These are phyloP conservation scores for Drosophila putrida DNA, from an alignment of 2,888 invertebrate genomes.

Conservation along the genomic window DNA sequence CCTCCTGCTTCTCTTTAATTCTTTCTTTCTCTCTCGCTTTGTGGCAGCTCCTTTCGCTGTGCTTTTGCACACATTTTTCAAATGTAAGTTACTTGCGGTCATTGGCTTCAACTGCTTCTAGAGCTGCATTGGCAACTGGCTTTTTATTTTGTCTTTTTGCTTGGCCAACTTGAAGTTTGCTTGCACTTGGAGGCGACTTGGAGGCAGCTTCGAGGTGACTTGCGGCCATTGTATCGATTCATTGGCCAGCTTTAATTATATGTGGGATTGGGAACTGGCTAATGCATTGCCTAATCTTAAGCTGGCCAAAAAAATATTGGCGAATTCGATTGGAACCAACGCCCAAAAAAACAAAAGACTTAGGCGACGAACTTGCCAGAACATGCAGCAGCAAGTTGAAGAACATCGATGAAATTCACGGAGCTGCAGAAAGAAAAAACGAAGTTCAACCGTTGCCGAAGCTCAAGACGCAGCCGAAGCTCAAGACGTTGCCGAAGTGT, in stretches of 20 bases:
- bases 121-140: conserved; percentile 65
- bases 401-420: neutral
- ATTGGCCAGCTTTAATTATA: conserved; percentile 34
- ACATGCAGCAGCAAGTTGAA: conserved; percentile 34
- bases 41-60: conserved; percentile 77
- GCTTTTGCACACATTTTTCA: conserved; percentile 83
- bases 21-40: conserved; percentile 36
- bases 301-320: conserved; percentile 46
- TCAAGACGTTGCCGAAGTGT: conserved; percentile 29
- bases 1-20: conserved; percentile 1
- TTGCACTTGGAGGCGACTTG: conserved; percentile 24
- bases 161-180: conserved; percentile 28
- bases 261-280: conserved; percentile 14
- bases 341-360: conserved; percentile 64
- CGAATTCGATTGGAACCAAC: conserved; percentile 45
- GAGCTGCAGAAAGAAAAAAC: conserved; percentile 3
- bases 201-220: conserved; percentile 72
- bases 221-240: conserved; percentile 84
- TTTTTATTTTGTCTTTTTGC: conserved; percentile 11
- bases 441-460: conserved; percentile 5
- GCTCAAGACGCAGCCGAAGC: conserved; percentile 19
- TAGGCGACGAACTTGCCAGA: conserved; percentile 62
- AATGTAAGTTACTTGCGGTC: conserved; percentile 86
- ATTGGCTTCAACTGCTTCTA: conserved; percentile 82
- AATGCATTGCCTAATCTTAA: conserved; percentile 35